Conservation (phyloP, 2,888 invertebrate genomes). For the Halictus ligatus region DNA sequence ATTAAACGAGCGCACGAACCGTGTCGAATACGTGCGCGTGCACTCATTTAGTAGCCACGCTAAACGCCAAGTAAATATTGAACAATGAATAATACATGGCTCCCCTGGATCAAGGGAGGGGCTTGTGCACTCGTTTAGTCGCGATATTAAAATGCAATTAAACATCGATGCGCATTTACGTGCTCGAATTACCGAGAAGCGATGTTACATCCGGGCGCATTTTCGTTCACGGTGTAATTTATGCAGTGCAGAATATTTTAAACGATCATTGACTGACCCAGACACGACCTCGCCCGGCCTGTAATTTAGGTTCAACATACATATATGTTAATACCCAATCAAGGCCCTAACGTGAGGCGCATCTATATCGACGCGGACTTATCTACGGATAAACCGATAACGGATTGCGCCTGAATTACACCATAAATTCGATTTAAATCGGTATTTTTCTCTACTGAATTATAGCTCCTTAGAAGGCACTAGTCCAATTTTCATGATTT, state of each 20-base stretch:
- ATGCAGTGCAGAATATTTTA: neutral
- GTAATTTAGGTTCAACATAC: neutral
- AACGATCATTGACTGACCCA: conserved; percentile 6
- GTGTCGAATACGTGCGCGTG: neutral
- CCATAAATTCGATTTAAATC: neutral
- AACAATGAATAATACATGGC: conserved; percentile 49
- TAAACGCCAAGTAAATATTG: conserved; percentile 49
- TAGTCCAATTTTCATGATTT: neutral
- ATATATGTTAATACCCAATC: neutral
- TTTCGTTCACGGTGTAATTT: conserved; percentile 14
- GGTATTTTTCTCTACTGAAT: neutral
- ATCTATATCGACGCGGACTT: neutral
- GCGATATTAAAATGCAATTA: conserved; percentile 46
- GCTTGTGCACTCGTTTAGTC: conserved; percentile 33
- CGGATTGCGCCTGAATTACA: neutral
- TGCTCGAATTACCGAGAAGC: neutral
- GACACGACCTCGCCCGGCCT: neutral
- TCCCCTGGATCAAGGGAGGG: neutral
- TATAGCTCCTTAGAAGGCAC: neutral
- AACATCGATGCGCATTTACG: conserved; percentile 34
- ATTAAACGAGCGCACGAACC: neutral
- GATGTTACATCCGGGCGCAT: neutral
- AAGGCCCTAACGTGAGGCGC: neutral
- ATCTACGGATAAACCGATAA: conserved; percentile 5
- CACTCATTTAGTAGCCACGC: conserved; percentile 25